Evolutionary conservation across 2,113 vertebrate species (phyloP).

Genomic region (Elaphurus davidianus): DNA sequence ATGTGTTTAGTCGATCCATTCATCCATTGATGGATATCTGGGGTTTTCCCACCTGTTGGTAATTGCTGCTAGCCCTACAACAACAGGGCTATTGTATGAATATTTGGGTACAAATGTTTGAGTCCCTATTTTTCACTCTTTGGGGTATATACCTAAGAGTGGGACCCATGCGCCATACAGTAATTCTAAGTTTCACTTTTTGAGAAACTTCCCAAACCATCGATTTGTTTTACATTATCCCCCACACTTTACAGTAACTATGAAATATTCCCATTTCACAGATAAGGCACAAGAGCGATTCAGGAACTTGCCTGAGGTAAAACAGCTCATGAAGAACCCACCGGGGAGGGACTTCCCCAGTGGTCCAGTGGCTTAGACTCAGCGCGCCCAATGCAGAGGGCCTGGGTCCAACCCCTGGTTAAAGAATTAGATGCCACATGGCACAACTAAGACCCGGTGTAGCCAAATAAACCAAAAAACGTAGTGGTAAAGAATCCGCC

Average conservation of each 20-base stretch:
- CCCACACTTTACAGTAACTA: neutral
- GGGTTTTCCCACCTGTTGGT: neutral
- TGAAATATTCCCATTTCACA: neutral
- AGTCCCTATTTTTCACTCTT: neutral
- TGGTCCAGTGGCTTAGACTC: neutral
- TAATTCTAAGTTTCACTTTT: neutral
- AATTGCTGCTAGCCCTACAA: neutral
- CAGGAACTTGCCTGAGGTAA: neutral
- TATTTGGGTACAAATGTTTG: neutral
- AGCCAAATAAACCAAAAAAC: neutral
- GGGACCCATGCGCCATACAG: neutral
- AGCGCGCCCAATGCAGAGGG: rapidly evolving
- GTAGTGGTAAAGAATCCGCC: neutral
- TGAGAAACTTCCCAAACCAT: neutral
- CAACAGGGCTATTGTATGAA: neutral
- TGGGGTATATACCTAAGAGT: too few species aligned
- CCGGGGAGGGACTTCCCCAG: neutral
- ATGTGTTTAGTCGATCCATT: neutral
- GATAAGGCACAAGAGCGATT: neutral
- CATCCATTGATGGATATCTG: rapidly evolving
- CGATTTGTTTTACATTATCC: neutral
- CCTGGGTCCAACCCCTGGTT: neutral
- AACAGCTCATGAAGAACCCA: neutral
- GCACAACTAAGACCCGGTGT: neutral
- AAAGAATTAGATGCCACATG: neutral